phyloP scores from a whole-genome alignment of 64 coral and sea anemone genomes.

The Stylophora pistillata region DNA sequence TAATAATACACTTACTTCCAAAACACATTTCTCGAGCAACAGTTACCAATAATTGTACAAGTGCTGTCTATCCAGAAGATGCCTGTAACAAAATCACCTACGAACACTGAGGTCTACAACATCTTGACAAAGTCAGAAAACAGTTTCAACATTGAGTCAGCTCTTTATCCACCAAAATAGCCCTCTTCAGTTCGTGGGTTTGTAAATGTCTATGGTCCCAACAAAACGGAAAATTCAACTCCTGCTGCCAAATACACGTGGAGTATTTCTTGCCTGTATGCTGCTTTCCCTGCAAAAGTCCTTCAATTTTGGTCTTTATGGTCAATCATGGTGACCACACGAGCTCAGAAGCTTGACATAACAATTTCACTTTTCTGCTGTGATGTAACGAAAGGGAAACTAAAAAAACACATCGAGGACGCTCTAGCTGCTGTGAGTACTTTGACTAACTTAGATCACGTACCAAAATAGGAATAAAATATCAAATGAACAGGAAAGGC shows the following conservation, averaged over 20 bases:
- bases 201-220: conserved; percentile 10
- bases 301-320: conserved; percentile 23
- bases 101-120: conserved; percentile 16
- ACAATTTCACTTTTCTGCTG: conserved; percentile 25
- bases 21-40: not conserved
- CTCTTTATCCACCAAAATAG: conserved; percentile 3
- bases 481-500: not conserved
- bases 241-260: conserved; percentile 27
- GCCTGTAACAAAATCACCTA: conserved; percentile 7
- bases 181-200: conserved; percentile 12
- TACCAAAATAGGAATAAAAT: not conserved
- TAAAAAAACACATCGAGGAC: not conserved
- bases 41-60: not conserved
- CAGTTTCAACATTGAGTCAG: conserved; percentile 24
- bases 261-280: conserved; percentile 28
- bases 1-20: not conserved
- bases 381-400: conserved; percentile 13
- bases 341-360: not conserved
- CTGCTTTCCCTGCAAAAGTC: not conserved
- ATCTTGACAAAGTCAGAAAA: conserved; percentile 26
- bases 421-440: not conserved
- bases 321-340: not conserved
- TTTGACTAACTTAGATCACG: not conserved
- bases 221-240: conserved; percentile 6
- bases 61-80: not conserved